Conservation (phyloP, 2,888 invertebrate genomes). For the Cephus rjabovi region DNA sequence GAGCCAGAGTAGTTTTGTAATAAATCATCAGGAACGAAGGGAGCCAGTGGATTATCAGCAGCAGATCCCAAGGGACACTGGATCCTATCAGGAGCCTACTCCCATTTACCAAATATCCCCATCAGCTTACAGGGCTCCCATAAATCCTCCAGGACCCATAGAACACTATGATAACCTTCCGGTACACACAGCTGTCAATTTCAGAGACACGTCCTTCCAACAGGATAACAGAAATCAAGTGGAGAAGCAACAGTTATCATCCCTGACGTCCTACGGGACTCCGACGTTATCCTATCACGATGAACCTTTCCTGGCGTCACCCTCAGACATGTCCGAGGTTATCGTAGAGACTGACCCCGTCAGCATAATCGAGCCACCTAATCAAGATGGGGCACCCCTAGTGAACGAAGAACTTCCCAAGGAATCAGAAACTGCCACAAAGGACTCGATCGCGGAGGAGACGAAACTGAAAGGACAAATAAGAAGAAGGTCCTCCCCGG, state of each 20-base stretch:
- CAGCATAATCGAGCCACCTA: background rate
- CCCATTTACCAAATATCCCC: constrained; percentile 9
- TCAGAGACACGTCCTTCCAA: background rate
- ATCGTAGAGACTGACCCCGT: background rate
- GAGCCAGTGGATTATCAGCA: background rate
- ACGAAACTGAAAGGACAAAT: constrained; percentile 1
- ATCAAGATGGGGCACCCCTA: background rate
- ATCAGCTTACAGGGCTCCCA: constrained; percentile 3
- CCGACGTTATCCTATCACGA: constrained; percentile 13
- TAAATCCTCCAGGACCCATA: constrained; percentile 4
- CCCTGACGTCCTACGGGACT: constrained; percentile 17
- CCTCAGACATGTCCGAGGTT: constrained; percentile 5
- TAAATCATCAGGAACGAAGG: no score
- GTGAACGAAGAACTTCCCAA: background rate
- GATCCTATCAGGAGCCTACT: background rate
- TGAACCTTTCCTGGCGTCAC: constrained; percentile 6
- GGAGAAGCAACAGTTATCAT: constrained; percentile 7
- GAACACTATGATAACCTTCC: constrained; percentile 3
- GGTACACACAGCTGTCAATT: constrained; percentile 4
- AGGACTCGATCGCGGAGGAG: constrained; percentile 6
- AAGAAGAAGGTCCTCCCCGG: constrained; percentile 4
- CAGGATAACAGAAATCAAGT: constrained; percentile 8
- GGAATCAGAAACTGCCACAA: background rate
- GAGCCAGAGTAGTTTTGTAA: no score
- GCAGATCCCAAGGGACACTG: constrained; percentile 1